These are phyloP conservation scores for Guaruba guarouba DNA, from an alignment of 2,113 vertebrate genomes.

Conservation along the genomic window DNA sequence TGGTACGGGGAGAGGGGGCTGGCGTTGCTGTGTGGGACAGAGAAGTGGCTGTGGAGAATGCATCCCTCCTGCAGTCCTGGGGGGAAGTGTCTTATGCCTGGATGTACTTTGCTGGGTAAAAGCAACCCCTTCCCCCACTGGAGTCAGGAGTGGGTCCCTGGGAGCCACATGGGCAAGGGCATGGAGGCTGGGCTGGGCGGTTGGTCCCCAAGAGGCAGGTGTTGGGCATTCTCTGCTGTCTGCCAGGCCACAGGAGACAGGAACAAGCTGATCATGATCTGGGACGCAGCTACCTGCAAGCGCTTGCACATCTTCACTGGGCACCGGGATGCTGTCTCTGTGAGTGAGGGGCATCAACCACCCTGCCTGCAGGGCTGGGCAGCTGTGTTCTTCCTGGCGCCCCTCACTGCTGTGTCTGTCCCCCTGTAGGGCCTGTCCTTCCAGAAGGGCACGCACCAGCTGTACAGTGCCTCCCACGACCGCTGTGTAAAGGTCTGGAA, in stretches of 20 bases:
- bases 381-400: fast-evolving
- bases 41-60: background rate
- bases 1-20: constrained; percentile 72
- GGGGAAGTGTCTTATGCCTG: background rate
- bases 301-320: constrained; percentile 90
- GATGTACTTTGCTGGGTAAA: background rate
- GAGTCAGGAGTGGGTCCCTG: background rate
- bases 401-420: background rate
- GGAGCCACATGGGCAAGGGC: background rate
- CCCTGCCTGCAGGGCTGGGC: fast-evolving
- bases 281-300: constrained; percentile 87
- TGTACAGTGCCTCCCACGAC: constrained; percentile 93
- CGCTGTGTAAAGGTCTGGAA: constrained; percentile 97
- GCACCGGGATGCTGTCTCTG: constrained; percentile 88
- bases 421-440: constrained; percentile 86
- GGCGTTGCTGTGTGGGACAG: fast-evolving
- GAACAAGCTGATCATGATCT: constrained; percentile 93
- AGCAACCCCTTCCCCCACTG: background rate
- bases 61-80: background rate
- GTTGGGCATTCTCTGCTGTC: background rate
- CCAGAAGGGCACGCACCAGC: constrained; percentile 87
- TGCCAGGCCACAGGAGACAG: constrained; percentile 89
- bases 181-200: background rate
- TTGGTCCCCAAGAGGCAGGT: background rate
- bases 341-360: background rate